These are phyloP conservation scores for Pseudorectes ferrugineus DNA, from an alignment of 2,113 vertebrate species.

Conservation along the genomic window DNA sequence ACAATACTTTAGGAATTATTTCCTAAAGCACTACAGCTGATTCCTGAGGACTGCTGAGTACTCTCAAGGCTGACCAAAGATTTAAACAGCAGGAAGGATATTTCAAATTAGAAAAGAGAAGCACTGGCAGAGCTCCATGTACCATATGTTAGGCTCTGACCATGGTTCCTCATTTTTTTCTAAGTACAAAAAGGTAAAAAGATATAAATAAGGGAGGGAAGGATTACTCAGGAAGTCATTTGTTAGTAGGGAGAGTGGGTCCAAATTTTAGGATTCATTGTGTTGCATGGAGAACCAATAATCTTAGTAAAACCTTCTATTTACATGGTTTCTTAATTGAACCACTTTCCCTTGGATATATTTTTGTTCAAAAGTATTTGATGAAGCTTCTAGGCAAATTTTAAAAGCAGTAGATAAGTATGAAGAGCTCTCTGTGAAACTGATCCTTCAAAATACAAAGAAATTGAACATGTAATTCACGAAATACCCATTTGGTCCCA, in stretches of 20 bases:
- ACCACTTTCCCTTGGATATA: neutral
- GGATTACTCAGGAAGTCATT: neutral
- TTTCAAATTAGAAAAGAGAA: neutral
- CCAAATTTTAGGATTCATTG: neutral
- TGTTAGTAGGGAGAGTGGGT: neutral
- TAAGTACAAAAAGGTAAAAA: neutral
- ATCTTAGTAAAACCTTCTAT: neutral
- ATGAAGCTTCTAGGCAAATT: neutral
- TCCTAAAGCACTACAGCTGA: neutral
- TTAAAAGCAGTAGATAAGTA: neutral
- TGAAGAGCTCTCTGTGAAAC: neutral
- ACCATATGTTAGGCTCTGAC: neutral
- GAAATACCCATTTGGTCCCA: neutral
- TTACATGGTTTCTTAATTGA: neutral
- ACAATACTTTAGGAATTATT: neutral
- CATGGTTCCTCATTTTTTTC: neutral
- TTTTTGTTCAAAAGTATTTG: neutral
- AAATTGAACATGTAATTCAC: neutral
- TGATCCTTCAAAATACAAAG: neutral
- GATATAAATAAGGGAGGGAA: neutral
- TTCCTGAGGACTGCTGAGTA: neutral
- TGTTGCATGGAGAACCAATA: neutral
- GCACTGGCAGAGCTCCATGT: neutral
- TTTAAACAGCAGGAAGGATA: neutral
- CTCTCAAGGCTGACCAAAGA: neutral